phyloP scores from a whole-genome alignment of 2,113 vertebrate species.

The Otus sunia region DNA sequence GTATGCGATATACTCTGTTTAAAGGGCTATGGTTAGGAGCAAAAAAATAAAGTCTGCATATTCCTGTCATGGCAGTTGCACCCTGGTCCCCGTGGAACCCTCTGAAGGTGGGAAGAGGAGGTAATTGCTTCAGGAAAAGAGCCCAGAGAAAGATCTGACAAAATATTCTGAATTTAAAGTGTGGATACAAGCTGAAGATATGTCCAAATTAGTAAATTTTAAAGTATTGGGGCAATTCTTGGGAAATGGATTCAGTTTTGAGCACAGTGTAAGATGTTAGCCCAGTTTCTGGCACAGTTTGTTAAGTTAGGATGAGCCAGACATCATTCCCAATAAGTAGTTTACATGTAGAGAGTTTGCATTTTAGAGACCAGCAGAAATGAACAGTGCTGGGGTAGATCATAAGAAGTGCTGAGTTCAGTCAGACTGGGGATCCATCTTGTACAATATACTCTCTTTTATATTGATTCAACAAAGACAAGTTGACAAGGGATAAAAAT shows the following conservation, averaged over 20 bases:
- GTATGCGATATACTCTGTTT: fast-evolving
- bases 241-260: not conserved
- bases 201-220: not conserved
- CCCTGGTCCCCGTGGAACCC: not conserved
- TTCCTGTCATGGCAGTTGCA: not conserved
- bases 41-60: not conserved
- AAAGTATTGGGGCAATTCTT: not conserved
- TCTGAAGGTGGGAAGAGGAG: not conserved
- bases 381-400: not conserved
- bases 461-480: conserved; percentile 6
- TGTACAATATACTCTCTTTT: not conserved
- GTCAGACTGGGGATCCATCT: not conserved
- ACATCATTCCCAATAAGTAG: not conserved
- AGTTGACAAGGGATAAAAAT: conserved; percentile 30
- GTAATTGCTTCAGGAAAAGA: not conserved
- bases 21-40: not conserved
- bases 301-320: not conserved
- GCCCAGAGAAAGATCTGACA: not conserved
- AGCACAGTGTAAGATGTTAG: not conserved
- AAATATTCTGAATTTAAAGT: not conserved
- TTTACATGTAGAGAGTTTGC: not conserved
- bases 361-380: not conserved
- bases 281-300: not conserved
- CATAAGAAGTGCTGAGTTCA: not conserved
- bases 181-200: not conserved